Percentiles rank a stretch among this genome's conserved stretches.
Evolutionary conservation across 2,888 invertebrate genomes (phyloP).

Genomic region (Elaeidobius kamerunicus): DNA sequence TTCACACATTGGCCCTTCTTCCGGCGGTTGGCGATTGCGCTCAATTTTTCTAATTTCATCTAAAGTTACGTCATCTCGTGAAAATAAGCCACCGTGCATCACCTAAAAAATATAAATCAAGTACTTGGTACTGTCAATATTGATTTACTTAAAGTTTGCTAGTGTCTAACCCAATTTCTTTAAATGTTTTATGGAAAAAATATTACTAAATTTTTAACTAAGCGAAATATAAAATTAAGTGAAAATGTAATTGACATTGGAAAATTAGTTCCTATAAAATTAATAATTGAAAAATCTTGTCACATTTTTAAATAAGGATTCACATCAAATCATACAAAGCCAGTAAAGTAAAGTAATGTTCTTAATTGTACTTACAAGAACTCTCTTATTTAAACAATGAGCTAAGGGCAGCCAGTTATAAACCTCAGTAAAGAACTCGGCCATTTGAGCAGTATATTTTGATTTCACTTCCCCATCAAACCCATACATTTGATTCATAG

Average conservation of each 20-base stretch:
- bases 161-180: too few relatives aligned
- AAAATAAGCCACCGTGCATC: constrained; percentile 98
- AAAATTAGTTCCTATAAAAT: too few relatives aligned
- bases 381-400: constrained; percentile 86
- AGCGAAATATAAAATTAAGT: too few relatives aligned
- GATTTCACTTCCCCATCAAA: constrained; percentile 98
- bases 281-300: too few relatives aligned
- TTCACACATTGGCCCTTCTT: constrained; percentile 96
- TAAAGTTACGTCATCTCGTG: constrained; percentile 88
- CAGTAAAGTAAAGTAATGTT: too few relatives aligned
- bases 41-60: constrained; percentile 87
- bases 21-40: constrained; percentile 95
- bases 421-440: constrained; percentile 96
- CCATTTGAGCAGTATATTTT: constrained; percentile 94
- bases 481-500: constrained; percentile 99
- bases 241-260: too few relatives aligned
- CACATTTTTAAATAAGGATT: too few relatives aligned
- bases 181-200: too few relatives aligned
- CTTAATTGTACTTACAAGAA: constrained; percentile 58
- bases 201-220: too few relatives aligned
- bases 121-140: too few relatives aligned
- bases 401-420: constrained; percentile 97
- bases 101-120: constrained; percentile 65
- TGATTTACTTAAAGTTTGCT: too few relatives aligned
- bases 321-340: too few relatives aligned